A percentile compares a stretch with the other conserved stretches of the same genome.
Evolutionary conservation across 2,888 invertebrate genomes (phyloP).

Genomic region (Acrobasis consociella): DNA sequence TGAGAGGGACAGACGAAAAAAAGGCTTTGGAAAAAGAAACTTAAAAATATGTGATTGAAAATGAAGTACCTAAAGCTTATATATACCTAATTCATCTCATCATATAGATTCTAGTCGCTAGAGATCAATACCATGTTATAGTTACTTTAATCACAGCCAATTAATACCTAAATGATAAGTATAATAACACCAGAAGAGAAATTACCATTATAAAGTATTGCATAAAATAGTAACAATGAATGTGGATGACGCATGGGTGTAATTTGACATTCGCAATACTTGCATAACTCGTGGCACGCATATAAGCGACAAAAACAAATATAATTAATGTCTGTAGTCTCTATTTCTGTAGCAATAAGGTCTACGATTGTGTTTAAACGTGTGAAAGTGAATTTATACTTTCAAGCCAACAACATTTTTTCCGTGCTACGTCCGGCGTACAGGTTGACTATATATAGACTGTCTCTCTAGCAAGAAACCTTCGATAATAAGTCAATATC

Average conservation of each 20-base stretch:
- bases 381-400: conserved; percentile 13
- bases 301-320: not conserved
- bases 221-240: conserved; percentile 8
- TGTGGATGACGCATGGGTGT: conserved; percentile 1
- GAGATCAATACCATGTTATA: not conserved
- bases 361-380: not conserved
- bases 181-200: not conserved
- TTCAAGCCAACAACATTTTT: not conserved
- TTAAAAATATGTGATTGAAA: no score
- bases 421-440: conserved; percentile 3
- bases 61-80: no score
- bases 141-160: not conserved
- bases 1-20: no score
- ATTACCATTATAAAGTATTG: not conserved
- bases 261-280: conserved; percentile 10
- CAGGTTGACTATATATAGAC: not conserved
- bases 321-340: not conserved
- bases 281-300: conserved; percentile 14
- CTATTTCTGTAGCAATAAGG: not conserved
- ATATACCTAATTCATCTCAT: no score
- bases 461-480: not conserved
- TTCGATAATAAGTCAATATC: no score
- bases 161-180: not conserved
- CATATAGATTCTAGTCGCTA: no score
- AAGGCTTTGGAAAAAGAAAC: no score